A percentile compares a stretch with the other conserved stretches of the same genome.
Evolutionary conservation across 1,140 invertebrate genomes (phyloP).

Genomic region (Sycophila sp.): DNA sequence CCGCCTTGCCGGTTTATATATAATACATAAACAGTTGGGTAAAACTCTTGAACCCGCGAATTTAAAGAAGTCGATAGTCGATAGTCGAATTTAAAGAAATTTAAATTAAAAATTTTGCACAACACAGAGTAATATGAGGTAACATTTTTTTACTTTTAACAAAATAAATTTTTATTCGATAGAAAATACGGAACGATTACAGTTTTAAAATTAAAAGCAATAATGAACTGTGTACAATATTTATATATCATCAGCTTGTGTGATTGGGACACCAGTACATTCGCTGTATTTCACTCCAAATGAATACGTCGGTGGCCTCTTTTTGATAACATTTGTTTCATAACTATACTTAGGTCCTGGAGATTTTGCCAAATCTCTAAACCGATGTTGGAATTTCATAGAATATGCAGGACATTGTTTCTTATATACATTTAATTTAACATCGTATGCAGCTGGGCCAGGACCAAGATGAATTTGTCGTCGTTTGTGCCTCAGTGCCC

Average conservation of each 20-base stretch:
- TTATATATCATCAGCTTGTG: conserved; percentile 46
- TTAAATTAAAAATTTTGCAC: too few species aligned
- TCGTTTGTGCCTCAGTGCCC: conserved; percentile 37
- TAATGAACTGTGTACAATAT: too few species aligned
- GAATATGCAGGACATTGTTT: conserved; percentile 52
- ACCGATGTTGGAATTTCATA: conserved; percentile 43
- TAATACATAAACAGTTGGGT: too few species aligned
- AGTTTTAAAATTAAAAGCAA: too few species aligned
- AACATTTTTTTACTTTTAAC: too few species aligned
- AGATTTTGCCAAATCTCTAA: conserved; percentile 49
- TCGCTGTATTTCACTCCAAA: conserved; percentile 59
- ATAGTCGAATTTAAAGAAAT: too few species aligned
- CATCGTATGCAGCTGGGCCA: conserved; percentile 55
- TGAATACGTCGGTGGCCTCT: conserved; percentile 50
- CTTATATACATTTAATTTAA: conserved; percentile 48
- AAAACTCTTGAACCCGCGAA: too few species aligned
- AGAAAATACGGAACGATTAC: too few species aligned
- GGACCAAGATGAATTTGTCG: conserved; percentile 40
- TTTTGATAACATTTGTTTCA: conserved; percentile 37
- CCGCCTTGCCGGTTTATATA: too few species aligned
- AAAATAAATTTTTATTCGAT: too few species aligned
- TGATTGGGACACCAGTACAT: conserved; percentile 49
- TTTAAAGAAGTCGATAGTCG: too few species aligned
- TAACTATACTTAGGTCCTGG: conserved; percentile 57
- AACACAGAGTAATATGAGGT: too few species aligned